Base-by-base conservation (phyloP, 2,888 invertebrate species). In the Didymodactylos carnosus region DNA sequence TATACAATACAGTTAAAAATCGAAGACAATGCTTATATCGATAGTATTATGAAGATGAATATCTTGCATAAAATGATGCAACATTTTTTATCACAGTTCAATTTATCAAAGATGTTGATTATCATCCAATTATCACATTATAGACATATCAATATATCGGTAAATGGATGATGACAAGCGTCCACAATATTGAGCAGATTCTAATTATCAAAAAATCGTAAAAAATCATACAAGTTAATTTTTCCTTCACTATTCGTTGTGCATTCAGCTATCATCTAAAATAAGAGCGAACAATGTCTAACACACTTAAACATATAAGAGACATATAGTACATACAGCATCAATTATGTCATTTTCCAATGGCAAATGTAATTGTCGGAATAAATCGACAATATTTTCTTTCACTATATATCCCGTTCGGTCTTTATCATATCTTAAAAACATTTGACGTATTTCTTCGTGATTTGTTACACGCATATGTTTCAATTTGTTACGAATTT, bases 401-500 rank as follows among this genome's bases (percentile, higher is more conserved):
- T 79, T 79, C 77, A 79, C 79, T 76, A 83, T 80, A 76, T 76
- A 82, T 27, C 82, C 82, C 4, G 79, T 80, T 70, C 81, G 77
- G 76, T 81, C 80, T 27, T 77, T 78, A 77, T 83, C 79, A 73
- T 81, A 81, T 23, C 80, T 77, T 39, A 83, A 78, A 79, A 83
- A 83, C 81, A 83, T 81, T 75, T 80, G 69, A 69, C 75, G 69
- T 79, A 77, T 82, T 81, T 19, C 81, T 79, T 25, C 82, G 77
- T 19, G 40, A 40, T 71, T 74, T 10, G 83, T 83, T 76, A 83
- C 81, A 53, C 81, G 81, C 46, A 82, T 80, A 77, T 81, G 81
- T 78, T 83, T 82, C 75, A 83, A 78, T 77, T 83, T 83, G 71
- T 80, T 80, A 75, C 80, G 78, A 3, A 83, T 80, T 76, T 83